Conservation (phyloP, 2,797 vertebrate genomes). For the Leptatherina wallacei region DNA sequence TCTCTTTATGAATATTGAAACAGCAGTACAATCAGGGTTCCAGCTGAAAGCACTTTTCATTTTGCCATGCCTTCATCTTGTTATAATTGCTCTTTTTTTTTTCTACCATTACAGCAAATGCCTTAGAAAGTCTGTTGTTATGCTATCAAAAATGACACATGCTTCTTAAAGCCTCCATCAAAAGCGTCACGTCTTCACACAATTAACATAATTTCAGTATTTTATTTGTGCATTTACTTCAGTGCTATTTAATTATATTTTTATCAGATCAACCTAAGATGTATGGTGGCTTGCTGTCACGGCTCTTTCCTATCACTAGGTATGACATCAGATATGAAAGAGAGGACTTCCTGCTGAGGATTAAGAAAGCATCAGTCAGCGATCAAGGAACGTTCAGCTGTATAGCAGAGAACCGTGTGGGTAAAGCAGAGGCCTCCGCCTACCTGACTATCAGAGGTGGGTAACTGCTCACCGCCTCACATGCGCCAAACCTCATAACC, state of each 20-base stretch:
- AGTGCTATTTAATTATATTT: neutral
- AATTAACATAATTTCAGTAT: slow-evolving; percentile 22
- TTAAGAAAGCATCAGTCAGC: slow-evolving; percentile 89
- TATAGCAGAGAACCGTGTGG: slow-evolving; percentile 93
- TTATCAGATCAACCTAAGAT: slow-evolving; percentile 8
- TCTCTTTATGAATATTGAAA: slow-evolving; percentile 85
- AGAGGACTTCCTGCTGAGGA: slow-evolving; percentile 92
- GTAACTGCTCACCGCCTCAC: slow-evolving; percentile 60
- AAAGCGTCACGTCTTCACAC: slow-evolving; percentile 36
- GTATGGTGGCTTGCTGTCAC: slow-evolving; percentile 13
- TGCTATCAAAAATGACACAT: slow-evolving; percentile 64
- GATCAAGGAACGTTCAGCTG: slow-evolving; percentile 94
- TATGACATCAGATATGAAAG: slow-evolving; percentile 91
- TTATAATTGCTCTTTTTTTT: slow-evolving; percentile 79
- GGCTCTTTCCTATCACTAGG: slow-evolving; percentile 73
- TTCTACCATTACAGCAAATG: slow-evolving; percentile 69
- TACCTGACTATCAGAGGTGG: slow-evolving; percentile 95
- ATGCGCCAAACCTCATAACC: slow-evolving; percentile 58
- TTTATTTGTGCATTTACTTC: slow-evolving; percentile 37
- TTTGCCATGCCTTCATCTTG: slow-evolving; percentile 79
- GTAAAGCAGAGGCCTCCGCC: slow-evolving; percentile 92
- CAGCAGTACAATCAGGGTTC: slow-evolving; percentile 81
- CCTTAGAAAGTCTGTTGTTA: slow-evolving; percentile 69
- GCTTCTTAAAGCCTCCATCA: slow-evolving; percentile 46
- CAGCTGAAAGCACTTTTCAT: slow-evolving; percentile 84